These are phyloP conservation scores for Babylonia areolata DNA, from an alignment of 1,140 invertebrate species.

Conservation along the genomic window DNA sequence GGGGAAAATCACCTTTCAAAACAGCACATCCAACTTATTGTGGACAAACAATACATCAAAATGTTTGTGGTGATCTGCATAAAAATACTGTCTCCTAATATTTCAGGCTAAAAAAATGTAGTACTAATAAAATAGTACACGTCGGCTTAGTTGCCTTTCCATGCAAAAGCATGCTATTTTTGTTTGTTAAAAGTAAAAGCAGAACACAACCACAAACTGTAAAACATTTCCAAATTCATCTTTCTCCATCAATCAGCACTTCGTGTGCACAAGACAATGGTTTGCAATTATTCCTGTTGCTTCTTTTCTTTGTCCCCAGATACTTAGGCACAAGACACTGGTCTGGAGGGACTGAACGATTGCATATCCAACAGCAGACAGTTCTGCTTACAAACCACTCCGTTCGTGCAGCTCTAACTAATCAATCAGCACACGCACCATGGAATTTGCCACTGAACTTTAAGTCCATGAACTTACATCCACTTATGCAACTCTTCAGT, in stretches of 20 bases:
- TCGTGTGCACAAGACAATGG: neutral
- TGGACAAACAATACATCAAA: neutral
- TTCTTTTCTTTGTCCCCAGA: neutral
- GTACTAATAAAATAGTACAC: too few relatives aligned
- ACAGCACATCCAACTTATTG: neutral
- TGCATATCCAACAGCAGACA: conserved; percentile 10
- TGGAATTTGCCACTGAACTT: too few relatives aligned
- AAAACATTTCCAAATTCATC: neutral
- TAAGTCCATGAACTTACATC: too few relatives aligned
- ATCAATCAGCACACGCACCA: too few relatives aligned
- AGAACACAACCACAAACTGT: neutral
- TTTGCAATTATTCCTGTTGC: neutral
- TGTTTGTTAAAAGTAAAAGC: neutral
- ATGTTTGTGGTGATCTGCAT: neutral
- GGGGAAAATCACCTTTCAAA: neutral
- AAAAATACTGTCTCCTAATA: neutral
- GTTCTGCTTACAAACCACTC: too few relatives aligned
- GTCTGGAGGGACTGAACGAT: conserved; percentile 7
- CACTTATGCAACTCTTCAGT: too few relatives aligned
- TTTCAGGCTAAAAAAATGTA: neutral
- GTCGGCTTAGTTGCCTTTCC: neutral
- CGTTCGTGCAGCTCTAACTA: too few relatives aligned
- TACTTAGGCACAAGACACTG: neutral
- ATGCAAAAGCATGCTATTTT: neutral
- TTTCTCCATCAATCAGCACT: neutral